Base-by-base conservation (phyloP, 1,140 invertebrate genomes). In the Marisa cornuarietis region DNA sequence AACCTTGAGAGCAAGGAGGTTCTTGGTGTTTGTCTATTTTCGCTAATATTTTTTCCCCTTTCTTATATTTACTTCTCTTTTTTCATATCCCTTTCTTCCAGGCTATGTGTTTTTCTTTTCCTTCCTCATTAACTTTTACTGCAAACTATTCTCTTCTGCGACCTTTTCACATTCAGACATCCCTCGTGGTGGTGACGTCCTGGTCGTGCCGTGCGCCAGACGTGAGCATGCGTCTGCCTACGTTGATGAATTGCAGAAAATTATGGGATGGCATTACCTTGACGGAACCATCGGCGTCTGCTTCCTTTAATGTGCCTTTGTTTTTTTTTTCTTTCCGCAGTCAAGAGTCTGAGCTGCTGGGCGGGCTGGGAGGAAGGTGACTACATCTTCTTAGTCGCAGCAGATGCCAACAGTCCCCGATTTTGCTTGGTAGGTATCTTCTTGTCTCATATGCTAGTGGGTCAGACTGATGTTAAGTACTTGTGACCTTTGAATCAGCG, bases 341-440 rank as follows among this genome's bases (percentile, higher is more conserved):
- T 69, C 49, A 83, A 83, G 74, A 78, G 81, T 7, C 76, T 87
- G 24, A 78, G 68, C 49, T 85, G 85, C 61, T 83, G 81, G 82
- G 82, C 82, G 26, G 83, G 84, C 2, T 85, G 84, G 84, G 77
- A 79, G 18, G 62, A 80, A 24, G 83, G 78, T 8, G 72, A 81
- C 18, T 84, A 80, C 79, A 82, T 83, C 10, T 85, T 83, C 65
- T 80, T 87, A 49, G 79, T 87, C 9, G 83, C 83, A 8, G 81
- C 83, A 0, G 83, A 81, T n/a, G 76, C 69, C 18, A 80, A 78
- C 8, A 63, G 83, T 31, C 85, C 82, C 13, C 77, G 79, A 22
- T 87, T 84, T 63, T 87, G 84, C 77, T 76, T 87, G 71, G 84
- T 85, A 77, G 79, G 79, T 75, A 18, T 74, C 26, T 13, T 49